phyloP scores from a whole-genome alignment of 2,797 vertebrate genomes.

The Pyrocephalus nanus region DNA sequence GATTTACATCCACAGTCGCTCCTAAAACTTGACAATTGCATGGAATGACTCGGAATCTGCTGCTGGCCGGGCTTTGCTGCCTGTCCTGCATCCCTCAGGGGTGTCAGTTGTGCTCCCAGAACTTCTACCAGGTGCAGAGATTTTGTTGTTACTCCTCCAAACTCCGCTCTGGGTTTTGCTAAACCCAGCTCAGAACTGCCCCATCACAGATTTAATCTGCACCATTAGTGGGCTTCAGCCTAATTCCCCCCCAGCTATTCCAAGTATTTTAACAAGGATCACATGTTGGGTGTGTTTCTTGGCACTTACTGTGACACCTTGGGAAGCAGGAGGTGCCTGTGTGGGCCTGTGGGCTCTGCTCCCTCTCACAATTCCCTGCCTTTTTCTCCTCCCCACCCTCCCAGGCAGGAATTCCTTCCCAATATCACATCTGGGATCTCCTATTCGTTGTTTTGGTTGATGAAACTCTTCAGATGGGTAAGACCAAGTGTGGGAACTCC shows the following conservation, averaged over 20 bases:
- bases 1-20: conserved; percentile 20
- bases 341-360: background rate
- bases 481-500: background rate
- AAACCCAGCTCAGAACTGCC: background rate
- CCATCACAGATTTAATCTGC: background rate
- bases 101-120: background rate
- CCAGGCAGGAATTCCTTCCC: background rate
- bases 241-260: background rate
- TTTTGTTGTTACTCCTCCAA: background rate
- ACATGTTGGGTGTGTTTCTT: background rate
- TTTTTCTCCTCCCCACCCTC: background rate
- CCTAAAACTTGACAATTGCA: conserved; percentile 30
- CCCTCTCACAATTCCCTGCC: background rate
- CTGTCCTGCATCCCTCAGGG: background rate
- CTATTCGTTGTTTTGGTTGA: background rate
- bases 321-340: background rate
- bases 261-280: conserved; percentile 13
- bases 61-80: conserved; percentile 23
- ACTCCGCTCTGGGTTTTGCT: background rate
- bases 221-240: background rate
- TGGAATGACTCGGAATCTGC: conserved; percentile 22
- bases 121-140: background rate
- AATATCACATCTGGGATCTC: background rate
- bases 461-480: background rate
- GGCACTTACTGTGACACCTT: rapidly evolving